Base-by-base conservation (phyloP, 1,140 invertebrate species). In the Zaprionus ornatus region DNA sequence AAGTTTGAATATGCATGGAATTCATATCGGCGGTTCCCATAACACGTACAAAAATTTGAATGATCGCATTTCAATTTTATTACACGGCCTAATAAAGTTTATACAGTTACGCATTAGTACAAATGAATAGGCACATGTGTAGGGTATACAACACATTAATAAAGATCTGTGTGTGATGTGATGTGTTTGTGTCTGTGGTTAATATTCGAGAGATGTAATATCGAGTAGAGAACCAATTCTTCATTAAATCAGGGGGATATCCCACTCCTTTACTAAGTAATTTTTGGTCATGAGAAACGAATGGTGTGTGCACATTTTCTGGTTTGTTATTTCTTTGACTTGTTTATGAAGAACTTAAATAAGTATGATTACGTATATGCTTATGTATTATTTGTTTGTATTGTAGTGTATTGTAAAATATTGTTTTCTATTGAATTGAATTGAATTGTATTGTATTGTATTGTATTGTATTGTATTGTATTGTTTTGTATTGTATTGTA, bases 81-180 rank as follows among this genome's bases (percentile, higher is more conserved):
- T 3, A 40, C 37, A 40, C 35, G 35, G 13, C n/a, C 7, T 17
- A 45, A 45, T 45, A n/a, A 17, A 45, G n/a, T 17, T 45, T 10
- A 17, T 9, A 17, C 9, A 17, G 40, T 45, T 45, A 45, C 17
- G 40, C n/a, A 45, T 45, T 15, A n/a, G 37, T 37, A 37, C 12
- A 40, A 40, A 60, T 60, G 12, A 59, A 60, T 59, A 73, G 64
- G 48, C 64, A 60, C 25, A 35, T 73, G 45, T 67, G 64, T 50
- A 50, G 32, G 59, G 29, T 25, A 73, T 9, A 42, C 64, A 60
- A 57, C 42, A 40, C 57, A 52, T 60, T 60, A 17, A 50, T 52
- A 12, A 17, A 63, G 19, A 63, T 19, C 17, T 15, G 10, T 35
- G 10, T 52, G 17, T 10, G 29, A 29, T 29, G 27, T 29, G 9